A percentile compares a stretch with the other conserved stretches of the same genome.
phyloP scores from a whole-genome alignment of 2,797 vertebrate genomes.

The Oreonectes daqikongensis region DNA sequence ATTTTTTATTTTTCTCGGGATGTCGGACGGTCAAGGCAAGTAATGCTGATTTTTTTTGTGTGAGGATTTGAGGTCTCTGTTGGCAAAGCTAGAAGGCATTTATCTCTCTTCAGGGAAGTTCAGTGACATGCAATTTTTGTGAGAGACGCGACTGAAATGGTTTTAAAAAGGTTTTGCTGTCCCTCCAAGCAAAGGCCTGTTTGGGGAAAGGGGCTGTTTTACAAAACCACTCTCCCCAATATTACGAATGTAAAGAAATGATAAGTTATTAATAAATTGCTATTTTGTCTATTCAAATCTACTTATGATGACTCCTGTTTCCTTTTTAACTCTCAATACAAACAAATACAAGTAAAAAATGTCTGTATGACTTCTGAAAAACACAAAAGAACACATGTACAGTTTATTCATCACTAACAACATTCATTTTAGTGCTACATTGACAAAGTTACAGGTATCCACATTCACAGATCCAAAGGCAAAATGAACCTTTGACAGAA shows the following conservation, averaged over 20 bases:
- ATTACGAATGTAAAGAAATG: slow-evolving; percentile 94
- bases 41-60: slow-evolving; percentile 54
- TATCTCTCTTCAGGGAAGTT: slow-evolving; percentile 90
- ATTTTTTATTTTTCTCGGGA: slow-evolving; percentile 34
- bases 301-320: slow-evolving; percentile 44
- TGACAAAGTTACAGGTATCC: not conserved
- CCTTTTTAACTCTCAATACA: slow-evolving; percentile 16
- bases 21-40: slow-evolving; percentile 60
- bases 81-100: slow-evolving; percentile 74
- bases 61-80: slow-evolving; percentile 59
- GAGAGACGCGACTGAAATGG: slow-evolving; percentile 55
- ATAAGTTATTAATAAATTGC: slow-evolving; percentile 99
- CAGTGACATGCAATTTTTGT: slow-evolving; percentile 80
- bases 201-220: slow-evolving; percentile 59
- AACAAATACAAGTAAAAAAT: not conserved
- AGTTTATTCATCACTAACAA: not conserved
- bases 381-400: not conserved
- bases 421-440: not conserved
- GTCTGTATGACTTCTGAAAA: too few species aligned
- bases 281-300: slow-evolving; percentile 94
- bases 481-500: not conserved
- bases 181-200: slow-evolving; percentile 60
- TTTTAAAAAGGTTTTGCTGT: slow-evolving; percentile 37
- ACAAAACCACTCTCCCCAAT: slow-evolving; percentile 70
- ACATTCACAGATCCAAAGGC: not conserved